Evolutionary conservation across 1,140 invertebrate genomes (phyloP), one percentile per base, ranked within the genome.

Genomic region (Cryptotermes secundus): DNA sequence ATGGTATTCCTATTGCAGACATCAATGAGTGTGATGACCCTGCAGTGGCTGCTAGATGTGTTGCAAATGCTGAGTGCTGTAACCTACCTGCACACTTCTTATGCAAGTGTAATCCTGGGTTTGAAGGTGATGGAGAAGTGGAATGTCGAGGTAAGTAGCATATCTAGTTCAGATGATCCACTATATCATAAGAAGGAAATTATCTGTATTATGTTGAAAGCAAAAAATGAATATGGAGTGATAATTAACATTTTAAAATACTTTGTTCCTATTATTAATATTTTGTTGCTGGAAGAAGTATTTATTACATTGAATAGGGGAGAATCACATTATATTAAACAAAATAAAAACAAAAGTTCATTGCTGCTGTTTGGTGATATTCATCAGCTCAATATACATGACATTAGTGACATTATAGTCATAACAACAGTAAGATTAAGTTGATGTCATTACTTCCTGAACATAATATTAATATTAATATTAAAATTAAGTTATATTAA

Each of bases 1-100:
- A 31, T n/a, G n/a, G 31, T 36, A 26, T 49, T 79, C 83, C 86
- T 86, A 85, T 90, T 89, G 38, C 89, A 98, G 97, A 98, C 91
- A 97, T 98, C 89, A 95, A 98, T 90, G 97, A 98, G 91, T 98
- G 97, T 89, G 94, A 96, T 87, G 95, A 97, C 90, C 96, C 97
- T 82, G 90, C 91, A 80, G 92, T 98, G 85, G 93, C 95, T 79
- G 92, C 94, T 45, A 92, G 95, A 87, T 98, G 97, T 90, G 97
- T 97, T 59, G 92, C 94, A 88, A 97, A 98, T 89, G 96, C 97
- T 19, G 97, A 98, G 89, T 98, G 97, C 90, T 98, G 97, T 88
- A 98, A 99, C 92, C 90, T 98, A 86, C 97, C 97, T 42, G 95
- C 97, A 84, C 96, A 97, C 91, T 98, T 97, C 90, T 93, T 97